A percentile compares a stretch with the other conserved stretches of the same genome.
Evolutionary conservation across 2,888 invertebrate species (phyloP).

Genomic region (Eristalis pertinax): DNA sequence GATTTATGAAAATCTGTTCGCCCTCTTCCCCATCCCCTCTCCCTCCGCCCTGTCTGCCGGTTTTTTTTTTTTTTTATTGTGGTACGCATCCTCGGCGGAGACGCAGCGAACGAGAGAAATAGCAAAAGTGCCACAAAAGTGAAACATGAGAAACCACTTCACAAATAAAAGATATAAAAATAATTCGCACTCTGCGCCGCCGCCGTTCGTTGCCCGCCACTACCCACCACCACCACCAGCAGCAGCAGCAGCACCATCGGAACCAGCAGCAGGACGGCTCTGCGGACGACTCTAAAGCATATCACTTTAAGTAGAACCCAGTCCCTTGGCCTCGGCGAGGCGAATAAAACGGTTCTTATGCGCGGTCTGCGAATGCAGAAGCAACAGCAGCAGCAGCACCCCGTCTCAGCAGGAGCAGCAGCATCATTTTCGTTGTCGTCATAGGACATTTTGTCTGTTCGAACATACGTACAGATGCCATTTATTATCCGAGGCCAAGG

Average conservation of each 20-base stretch:
- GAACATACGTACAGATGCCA: slow-evolving; percentile 50
- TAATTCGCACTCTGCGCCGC: slow-evolving; percentile 54
- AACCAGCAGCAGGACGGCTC: background rate
- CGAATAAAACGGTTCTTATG: slow-evolving; percentile 59
- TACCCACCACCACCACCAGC: background rate
- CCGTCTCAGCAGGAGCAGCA: slow-evolving; percentile 16
- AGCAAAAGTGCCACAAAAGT: slow-evolving; percentile 68
- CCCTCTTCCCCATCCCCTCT: slow-evolving; percentile 12
- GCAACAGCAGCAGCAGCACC: slow-evolving; percentile 26
- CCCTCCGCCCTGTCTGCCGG: slow-evolving; percentile 17
- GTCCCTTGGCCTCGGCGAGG: background rate
- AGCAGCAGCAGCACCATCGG: background rate
- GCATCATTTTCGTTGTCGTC: slow-evolving; percentile 50
- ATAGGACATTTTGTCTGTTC: slow-evolving; percentile 62
- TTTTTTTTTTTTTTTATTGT: slow-evolving; percentile 21
- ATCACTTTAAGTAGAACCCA: slow-evolving; percentile 43
- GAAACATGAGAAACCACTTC: slow-evolving; percentile 72
- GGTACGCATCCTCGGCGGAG: background rate
- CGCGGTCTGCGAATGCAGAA: slow-evolving; percentile 57
- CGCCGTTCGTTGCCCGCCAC: background rate
- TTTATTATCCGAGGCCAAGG: slow-evolving; percentile 61
- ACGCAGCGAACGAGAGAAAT: slow-evolving; percentile 14
- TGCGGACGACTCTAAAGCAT: slow-evolving; percentile 30
- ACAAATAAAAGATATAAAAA: slow-evolving; percentile 55
- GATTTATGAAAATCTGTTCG: slow-evolving; percentile 74